Evolutionary conservation across 2,113 vertebrate species (phyloP), one percentile per base, ranked within the genome.

Genomic region (Tenebrosternarchus preto): DNA sequence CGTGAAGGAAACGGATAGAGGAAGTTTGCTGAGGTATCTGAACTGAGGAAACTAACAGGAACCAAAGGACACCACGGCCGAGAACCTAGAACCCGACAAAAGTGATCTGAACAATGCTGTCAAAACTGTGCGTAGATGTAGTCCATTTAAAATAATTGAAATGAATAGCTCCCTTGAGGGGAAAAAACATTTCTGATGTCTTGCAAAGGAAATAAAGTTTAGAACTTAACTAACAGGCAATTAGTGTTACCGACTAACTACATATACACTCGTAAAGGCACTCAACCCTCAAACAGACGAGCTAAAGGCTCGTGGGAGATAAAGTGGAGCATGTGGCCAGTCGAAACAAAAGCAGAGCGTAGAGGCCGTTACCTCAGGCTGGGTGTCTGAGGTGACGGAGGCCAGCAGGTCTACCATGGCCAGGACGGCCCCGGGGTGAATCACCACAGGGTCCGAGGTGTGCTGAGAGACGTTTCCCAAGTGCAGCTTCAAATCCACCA

Each of bases 341-440:
- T 50, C 8, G 5, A 39, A 20, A 43, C 8, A 5, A 22, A 36
- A 39, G 31, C 31, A 53, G 25, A 76, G 39, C 17, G n/a, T 25
- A 71, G 56, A 19, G 19, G 27, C 31, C 22, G 90, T 90, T 93
- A 99, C 97, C 93, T 99, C 96, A n/a, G 96, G 96, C 86, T 99
- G 96, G 33, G 92, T 93, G 76, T 94, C 86, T 0, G 95, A 98
- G 81, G 91, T 94, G 68, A 99, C 93, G 2, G 98, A 98, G 81
- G 96, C 95, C 85, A 99, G 90, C 78, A 99, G 95, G 90, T 99
- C 98, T 82, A 99, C 83, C 92, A 96, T 97, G 4, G 96, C 95
- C 8, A 99, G 92, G 81, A 96, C 95, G 31, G 97, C 96, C 70
- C 98, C 98, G 0, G 97, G 95, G 84, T 99, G 98, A 87, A 99